Percentiles rank a stretch among this genome's conserved stretches.
Evolutionary conservation across 2,888 invertebrate species (phyloP).

Genomic region (Branchellion lobata): DNA sequence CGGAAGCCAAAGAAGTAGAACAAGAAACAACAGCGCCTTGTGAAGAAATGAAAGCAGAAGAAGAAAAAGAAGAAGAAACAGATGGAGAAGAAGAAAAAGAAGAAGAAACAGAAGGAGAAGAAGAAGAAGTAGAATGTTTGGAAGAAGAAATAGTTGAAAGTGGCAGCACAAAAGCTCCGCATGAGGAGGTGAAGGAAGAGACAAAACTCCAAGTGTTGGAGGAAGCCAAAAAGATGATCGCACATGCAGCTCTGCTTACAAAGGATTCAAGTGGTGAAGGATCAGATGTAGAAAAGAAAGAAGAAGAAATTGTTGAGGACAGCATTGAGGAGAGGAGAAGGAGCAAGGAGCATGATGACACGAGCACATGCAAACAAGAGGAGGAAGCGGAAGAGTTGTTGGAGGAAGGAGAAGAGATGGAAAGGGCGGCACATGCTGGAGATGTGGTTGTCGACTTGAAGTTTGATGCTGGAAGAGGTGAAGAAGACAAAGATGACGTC

Average conservation of each 20-base stretch:
- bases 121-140: conserved; percentile 37
- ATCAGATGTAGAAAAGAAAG: neutral
- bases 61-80: conserved; percentile 38
- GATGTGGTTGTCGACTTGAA: too few relatives aligned
- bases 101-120: conserved; percentile 39
- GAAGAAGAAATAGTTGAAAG: conserved; percentile 26
- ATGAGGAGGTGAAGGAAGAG: neutral
- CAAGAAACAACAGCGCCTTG: neutral
- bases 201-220: conserved; percentile 16
- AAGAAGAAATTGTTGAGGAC: conserved; percentile 23
- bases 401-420: too few relatives aligned
- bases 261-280: conserved; percentile 29
- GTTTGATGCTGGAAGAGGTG: too few relatives aligned
- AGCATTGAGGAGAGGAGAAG: too few relatives aligned
- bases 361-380: too few relatives aligned
- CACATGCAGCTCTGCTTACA: too few relatives aligned
- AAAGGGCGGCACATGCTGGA: too few relatives aligned
- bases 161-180: neutral
- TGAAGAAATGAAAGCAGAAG: conserved; percentile 19
- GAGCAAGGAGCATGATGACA: too few relatives aligned
- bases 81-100: neutral
- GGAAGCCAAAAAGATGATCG: too few relatives aligned
- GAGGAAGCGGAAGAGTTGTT: too few relatives aligned
- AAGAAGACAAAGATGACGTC: too few relatives aligned
- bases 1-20: too few relatives aligned